phyloP scores from a whole-genome alignment of 2,888 invertebrate genomes.

The Scrobipalpa costella region DNA sequence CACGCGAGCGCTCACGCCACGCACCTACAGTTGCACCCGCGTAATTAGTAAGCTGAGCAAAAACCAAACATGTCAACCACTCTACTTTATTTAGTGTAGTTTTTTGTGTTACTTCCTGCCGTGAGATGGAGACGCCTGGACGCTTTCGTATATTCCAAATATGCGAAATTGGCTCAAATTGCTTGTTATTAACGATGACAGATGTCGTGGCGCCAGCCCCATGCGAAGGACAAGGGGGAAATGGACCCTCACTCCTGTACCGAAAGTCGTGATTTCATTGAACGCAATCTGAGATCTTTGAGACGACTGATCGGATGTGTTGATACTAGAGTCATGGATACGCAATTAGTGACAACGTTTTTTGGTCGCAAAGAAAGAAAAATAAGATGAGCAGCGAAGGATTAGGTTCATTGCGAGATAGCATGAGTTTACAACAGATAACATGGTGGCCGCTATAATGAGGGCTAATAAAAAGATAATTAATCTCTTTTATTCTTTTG shows the following conservation, averaged over 20 bases:
- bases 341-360: slow-evolving; percentile 72
- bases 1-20: slow-evolving; percentile 66
- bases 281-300: slow-evolving; percentile 42
- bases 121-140: slow-evolving; percentile 70
- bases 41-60: slow-evolving; percentile 67
- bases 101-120: slow-evolving; percentile 77
- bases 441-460: slow-evolving; percentile 34
- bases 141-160: slow-evolving; percentile 72
- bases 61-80: slow-evolving; percentile 72
- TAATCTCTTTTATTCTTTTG: slow-evolving; percentile 32
- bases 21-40: slow-evolving; percentile 56
- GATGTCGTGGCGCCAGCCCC: slow-evolving; percentile 76
- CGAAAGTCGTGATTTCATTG: slow-evolving; percentile 40
- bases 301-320: slow-evolving; percentile 70
- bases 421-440: slow-evolving; percentile 34
- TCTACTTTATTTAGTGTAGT: slow-evolving; percentile 72
- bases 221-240: slow-evolving; percentile 34
- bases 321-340: slow-evolving; percentile 74
- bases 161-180: slow-evolving; percentile 79
- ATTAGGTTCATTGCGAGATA: slow-evolving; percentile 33
- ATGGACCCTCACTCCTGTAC: slow-evolving; percentile 37
- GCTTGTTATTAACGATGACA: slow-evolving; percentile 80
- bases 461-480: slow-evolving; percentile 35
- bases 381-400: slow-evolving; percentile 46
- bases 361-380: slow-evolving; percentile 41